These are phyloP conservation scores for Mercenaria mercenaria DNA, from an alignment of 1,140 invertebrate genomes.

Conservation along the genomic window DNA sequence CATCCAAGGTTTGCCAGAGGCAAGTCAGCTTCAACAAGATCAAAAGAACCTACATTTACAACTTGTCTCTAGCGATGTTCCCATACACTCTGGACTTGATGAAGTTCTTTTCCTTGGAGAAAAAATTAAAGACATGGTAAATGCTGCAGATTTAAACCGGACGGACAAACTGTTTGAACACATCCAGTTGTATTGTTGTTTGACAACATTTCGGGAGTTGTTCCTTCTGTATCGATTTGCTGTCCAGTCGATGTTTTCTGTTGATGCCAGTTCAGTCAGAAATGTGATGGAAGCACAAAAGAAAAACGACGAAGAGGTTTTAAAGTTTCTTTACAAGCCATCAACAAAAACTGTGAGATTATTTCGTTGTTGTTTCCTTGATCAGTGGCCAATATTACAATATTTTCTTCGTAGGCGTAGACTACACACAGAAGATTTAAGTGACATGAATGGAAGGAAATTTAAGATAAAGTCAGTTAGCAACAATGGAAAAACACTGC, in stretches of 20 bases:
- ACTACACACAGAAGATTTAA: background rate
- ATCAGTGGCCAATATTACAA: background rate
- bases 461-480: too few relatives aligned
- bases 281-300: background rate
- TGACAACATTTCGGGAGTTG: background rate
- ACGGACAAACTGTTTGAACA: background rate
- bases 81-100: background rate
- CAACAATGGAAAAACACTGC: too few relatives aligned
- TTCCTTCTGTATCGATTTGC: background rate
- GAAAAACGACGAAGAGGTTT: background rate
- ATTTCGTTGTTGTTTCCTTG: background rate
- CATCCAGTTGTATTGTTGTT: conserved; percentile 5
- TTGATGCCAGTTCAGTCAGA: background rate
- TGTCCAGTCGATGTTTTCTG: background rate
- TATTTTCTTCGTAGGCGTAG: background rate
- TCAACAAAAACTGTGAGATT: background rate
- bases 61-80: background rate
- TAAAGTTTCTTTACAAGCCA: background rate
- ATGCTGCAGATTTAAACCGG: background rate
- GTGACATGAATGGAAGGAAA: too few relatives aligned
- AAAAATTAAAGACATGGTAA: background rate
- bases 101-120: background rate
- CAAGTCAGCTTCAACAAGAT: background rate
- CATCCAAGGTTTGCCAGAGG: background rate
- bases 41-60: background rate